Evolutionary conservation across 2,888 invertebrate genomes (phyloP), one percentile per base, ranked within the genome.

Genomic region (Ganaspis brasiliensis): DNA sequence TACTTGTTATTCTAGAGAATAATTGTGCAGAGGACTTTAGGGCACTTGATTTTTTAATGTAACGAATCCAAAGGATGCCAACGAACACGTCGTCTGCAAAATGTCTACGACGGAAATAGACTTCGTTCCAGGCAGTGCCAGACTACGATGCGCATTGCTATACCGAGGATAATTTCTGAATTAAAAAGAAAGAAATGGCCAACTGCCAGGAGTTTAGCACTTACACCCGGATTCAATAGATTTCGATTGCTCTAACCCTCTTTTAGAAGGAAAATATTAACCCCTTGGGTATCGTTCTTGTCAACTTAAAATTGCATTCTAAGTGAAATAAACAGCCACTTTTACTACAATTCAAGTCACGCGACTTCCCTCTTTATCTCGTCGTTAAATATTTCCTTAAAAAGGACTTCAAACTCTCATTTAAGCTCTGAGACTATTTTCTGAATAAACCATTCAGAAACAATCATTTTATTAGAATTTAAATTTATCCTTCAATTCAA

Each of bases 41-140:
- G 24, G 9, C 45, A 26, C 45, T 67, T 14, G 45, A 67, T 67
- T 45, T n/a, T 67, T 67, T 52, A 45, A 67, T 45, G 45, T 24
- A 67, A 67, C 67, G 67, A 67, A 67, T 67, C 40, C 67, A 40
- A 67, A 40, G 67, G 67, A 45, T 67, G 45, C 45, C 67, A 45
- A 45, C 21, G 24, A 40, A 67, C 40, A 40, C 21, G 40, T 37
- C 37, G 87, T 87, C 89, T 86, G 82, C 81, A 74, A 75, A 49
- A 75, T 74, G 88, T 84, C 87, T 83, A 83, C 76, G 83, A 83
- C 84, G 78, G 81, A 85, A 87, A 89, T 89, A 88, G 83, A 82
- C 73, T 75, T 72, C 78, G 75, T 75, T 71, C 72, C 74, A 78
- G 79, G 74, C 35, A 37, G 55, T 75, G 75, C 70, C 75, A 63